These are phyloP conservation scores for Meghimatium bilineatum DNA, from an alignment of 2,888 invertebrate species.

Conservation along the genomic window DNA sequence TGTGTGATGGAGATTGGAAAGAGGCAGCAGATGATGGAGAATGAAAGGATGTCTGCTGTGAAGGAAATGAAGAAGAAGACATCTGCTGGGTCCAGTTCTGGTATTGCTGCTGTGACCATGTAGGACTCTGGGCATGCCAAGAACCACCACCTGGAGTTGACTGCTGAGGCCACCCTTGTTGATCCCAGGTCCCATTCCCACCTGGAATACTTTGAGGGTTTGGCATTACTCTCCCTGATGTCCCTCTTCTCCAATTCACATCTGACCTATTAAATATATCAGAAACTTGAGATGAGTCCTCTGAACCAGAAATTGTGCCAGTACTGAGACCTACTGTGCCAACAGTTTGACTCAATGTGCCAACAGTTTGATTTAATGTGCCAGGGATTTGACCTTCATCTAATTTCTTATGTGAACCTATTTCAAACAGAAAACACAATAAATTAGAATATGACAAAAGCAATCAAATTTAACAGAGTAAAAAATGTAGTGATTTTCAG, in stretches of 20 bases:
- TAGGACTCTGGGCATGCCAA: conserved; percentile 64
- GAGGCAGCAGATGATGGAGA: conserved; percentile 2
- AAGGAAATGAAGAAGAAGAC: conserved; percentile 15
- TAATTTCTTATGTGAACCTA: conserved; percentile 10
- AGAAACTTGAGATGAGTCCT: not conserved
- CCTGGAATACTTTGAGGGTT: not conserved
- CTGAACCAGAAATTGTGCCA: not conserved
- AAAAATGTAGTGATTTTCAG: no score
- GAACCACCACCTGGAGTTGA: not conserved
- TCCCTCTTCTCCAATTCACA: not conserved
- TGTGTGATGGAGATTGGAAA: conserved; percentile 42
- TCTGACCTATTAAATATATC: conserved; percentile 1
- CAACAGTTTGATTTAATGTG: not conserved
- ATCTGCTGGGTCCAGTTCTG: conserved; percentile 17
- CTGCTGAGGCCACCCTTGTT: conserved; percentile 35
- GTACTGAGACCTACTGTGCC: not conserved
- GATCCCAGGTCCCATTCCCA: conserved; percentile 8
- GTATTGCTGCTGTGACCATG: conserved; percentile 44
- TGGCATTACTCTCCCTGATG: not conserved
- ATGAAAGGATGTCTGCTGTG: conserved; percentile 21
- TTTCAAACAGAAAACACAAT: not conserved
- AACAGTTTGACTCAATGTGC: not conserved
- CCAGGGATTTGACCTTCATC: not conserved
- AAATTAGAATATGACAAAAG: no score
- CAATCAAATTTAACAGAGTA: no score